A percentile compares a stretch with the other conserved stretches of the same genome.
Evolutionary conservation across 2,113 vertebrate genomes (phyloP).

Genomic region (Myotis lucifugus): DNA sequence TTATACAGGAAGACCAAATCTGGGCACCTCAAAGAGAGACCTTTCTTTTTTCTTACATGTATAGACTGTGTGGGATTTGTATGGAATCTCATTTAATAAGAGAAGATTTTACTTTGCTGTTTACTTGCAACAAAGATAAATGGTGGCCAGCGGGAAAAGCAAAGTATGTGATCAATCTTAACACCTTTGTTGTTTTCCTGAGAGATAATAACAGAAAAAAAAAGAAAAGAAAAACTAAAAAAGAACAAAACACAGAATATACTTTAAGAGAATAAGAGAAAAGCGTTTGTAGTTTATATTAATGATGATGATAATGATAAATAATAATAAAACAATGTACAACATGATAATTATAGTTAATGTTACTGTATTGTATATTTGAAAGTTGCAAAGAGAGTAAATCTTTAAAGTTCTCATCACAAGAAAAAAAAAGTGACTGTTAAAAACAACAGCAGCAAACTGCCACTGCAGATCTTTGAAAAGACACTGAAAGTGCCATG

Average conservation of each 20-base stretch:
- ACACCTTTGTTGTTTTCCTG: conserved; percentile 61
- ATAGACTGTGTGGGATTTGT: conserved; percentile 75
- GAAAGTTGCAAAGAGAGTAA: background rate
- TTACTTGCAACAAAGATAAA: conserved; percentile 83
- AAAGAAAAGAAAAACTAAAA: conserved; percentile 10
- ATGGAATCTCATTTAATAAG: conserved; percentile 78
- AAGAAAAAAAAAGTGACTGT: background rate
- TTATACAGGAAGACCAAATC: conserved; percentile 76
- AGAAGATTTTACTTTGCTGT: conserved; percentile 80
- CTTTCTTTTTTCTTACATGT: conserved; percentile 65
- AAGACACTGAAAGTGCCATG: background rate
- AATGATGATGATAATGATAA: background rate
- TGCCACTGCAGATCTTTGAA: background rate
- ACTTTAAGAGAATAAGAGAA: conserved; percentile 40
- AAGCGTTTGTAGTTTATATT: conserved; percentile 9
- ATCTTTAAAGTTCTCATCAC: too few species aligned
- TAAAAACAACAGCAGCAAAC: background rate
- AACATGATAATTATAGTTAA: too few species aligned
- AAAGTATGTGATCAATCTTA: conserved; percentile 82
- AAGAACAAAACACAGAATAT: conserved; percentile 20
- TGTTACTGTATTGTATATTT: background rate
- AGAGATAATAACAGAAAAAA: conserved; percentile 41
- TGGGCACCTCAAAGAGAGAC: conserved; percentile 39
- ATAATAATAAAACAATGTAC: background rate
- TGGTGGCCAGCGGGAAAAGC: conserved; percentile 77